These are phyloP conservation scores for Hydra vulgaris DNA, from an alignment of 30 jellyfish, hydroid and myxozoan genomes.

Conservation along the genomic window DNA sequence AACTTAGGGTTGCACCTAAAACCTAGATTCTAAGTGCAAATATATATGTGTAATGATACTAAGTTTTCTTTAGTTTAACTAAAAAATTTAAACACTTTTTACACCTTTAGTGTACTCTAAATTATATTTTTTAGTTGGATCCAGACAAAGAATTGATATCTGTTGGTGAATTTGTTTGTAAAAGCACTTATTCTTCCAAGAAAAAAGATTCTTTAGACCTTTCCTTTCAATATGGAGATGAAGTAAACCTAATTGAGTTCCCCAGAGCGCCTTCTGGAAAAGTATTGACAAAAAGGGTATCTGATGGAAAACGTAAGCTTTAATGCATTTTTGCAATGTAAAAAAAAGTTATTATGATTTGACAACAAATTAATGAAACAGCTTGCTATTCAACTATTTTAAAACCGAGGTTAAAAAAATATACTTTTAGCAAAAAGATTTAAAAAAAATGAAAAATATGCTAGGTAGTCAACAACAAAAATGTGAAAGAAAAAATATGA, in stretches of 20 bases:
- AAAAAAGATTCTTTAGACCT: not conserved
- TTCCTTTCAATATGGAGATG: slow-evolving; percentile 10
- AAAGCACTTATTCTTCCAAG: not conserved
- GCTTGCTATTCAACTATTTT: too few species aligned
- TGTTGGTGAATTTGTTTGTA: slow-evolving; percentile 5
- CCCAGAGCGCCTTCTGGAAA: not conserved
- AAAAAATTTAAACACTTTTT: not conserved
- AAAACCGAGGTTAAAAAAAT: too few species aligned
- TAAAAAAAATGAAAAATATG: too few species aligned
- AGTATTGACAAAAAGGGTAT: not conserved
- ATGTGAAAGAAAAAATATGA: too few species aligned
- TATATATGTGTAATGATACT: too few species aligned
- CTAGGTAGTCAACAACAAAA: too few species aligned
- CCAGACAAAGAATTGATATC: not conserved
- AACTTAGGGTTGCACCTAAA: too few species aligned
- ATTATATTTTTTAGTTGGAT: not conserved
- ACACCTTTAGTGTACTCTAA: not conserved
- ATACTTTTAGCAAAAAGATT: too few species aligned
- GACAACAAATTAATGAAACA: too few species aligned
- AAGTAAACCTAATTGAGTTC: not conserved
- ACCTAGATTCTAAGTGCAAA: too few species aligned
- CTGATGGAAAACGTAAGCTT: not conserved
- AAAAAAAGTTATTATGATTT: not conserved
- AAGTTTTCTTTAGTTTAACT: too few species aligned
- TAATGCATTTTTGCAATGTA: not conserved